Evolutionary conservation across 2,888 invertebrate species (phyloP).

Genomic region (Napeogenes inachia): DNA sequence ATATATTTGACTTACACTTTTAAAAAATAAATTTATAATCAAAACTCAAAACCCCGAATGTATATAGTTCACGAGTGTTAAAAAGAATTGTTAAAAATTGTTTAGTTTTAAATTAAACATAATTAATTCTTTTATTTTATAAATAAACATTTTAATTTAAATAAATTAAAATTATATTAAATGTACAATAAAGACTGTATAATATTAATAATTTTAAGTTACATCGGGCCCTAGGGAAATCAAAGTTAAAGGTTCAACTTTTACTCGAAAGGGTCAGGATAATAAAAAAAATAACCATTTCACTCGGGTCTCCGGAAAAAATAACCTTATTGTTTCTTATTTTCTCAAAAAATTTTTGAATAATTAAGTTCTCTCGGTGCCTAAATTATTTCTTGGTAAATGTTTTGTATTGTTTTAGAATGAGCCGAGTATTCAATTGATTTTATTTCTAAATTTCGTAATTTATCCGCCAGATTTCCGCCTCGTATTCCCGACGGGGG

Average conservation of each 20-base stretch:
- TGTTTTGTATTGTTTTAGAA: not conserved
- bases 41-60: too few relatives aligned
- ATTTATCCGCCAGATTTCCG: conserved; percentile 55
- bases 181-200: too few relatives aligned
- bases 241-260: conserved; percentile 14
- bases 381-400: not conserved
- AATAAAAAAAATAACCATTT: conserved; percentile 14
- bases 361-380: not conserved
- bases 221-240: conserved; percentile 21
- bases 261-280: conserved; percentile 14
- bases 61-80: too few relatives aligned
- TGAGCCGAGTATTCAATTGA: not conserved
- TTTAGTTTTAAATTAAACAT: too few relatives aligned
- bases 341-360: not conserved
- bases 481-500: conserved; percentile 70
- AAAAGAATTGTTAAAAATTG: too few relatives aligned
- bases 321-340: conserved; percentile 3
- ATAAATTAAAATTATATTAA: too few relatives aligned
- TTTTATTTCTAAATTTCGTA: too few relatives aligned
- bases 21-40: too few relatives aligned
- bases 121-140: too few relatives aligned
- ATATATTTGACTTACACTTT: too few relatives aligned
- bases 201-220: conserved; percentile 24
- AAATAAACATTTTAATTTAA: too few relatives aligned
- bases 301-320: not conserved